phyloP scores from a whole-genome alignment of 2,797 vertebrate genomes.

The Dryobates pubescens region DNA sequence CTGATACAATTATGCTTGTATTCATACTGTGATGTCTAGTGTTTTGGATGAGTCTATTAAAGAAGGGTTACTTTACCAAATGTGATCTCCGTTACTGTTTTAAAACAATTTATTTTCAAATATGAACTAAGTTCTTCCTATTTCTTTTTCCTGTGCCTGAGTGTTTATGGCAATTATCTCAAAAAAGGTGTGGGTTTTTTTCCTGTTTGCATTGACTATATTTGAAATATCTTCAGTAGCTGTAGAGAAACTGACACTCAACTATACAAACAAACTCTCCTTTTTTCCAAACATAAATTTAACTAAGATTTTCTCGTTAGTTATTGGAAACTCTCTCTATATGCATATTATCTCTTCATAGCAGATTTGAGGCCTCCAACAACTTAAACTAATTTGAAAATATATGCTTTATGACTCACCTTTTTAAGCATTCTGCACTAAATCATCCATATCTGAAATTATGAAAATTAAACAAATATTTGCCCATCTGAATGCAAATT shows the following conservation, averaged over 20 bases:
- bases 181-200: background rate
- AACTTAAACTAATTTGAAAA: background rate
- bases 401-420: background rate
- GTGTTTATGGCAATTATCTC: background rate
- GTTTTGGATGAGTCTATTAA: background rate
- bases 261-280: background rate
- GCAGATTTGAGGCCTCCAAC: background rate
- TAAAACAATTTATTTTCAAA: background rate
- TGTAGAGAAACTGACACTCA: background rate
- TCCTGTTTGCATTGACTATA: background rate
- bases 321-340: background rate
- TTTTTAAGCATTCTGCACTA: background rate
- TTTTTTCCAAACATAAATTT: background rate
- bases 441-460: background rate
- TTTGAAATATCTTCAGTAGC: background rate
- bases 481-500: background rate
- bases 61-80: background rate
- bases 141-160: background rate
- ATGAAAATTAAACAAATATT: background rate
- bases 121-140: background rate
- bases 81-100: background rate
- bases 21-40: background rate
- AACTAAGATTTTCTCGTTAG: background rate
- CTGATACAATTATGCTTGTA: background rate
- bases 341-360: background rate